A percentile compares a stretch with the other conserved stretches of the same genome.
These are phyloP conservation scores for Arremon brunneinucha DNA, from an alignment of 2,797 vertebrate species.

Conservation along the genomic window DNA sequence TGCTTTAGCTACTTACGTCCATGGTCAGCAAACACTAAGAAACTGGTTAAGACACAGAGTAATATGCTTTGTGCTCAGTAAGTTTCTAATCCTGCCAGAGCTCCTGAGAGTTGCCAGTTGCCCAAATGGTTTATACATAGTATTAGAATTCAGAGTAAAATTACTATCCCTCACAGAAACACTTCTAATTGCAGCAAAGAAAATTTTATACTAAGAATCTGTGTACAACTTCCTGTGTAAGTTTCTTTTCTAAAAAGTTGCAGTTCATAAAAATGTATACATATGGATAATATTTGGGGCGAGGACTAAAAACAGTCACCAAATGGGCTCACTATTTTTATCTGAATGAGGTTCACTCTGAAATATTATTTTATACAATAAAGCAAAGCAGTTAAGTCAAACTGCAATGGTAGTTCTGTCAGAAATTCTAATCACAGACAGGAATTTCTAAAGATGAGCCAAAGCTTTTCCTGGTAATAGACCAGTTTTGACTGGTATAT, in stretches of 20 bases:
- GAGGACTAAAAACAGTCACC: not conserved
- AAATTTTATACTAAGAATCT: not conserved
- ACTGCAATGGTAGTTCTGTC: not conserved
- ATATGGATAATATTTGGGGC: not conserved
- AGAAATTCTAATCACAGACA: slow-evolving; percentile 9
- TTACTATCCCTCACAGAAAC: not conserved
- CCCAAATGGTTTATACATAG: not conserved
- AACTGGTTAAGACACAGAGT: not conserved
- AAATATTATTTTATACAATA: not conserved
- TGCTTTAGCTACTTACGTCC: not conserved
- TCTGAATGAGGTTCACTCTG: not conserved
- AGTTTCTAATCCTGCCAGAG: not conserved
- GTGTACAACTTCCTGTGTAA: not conserved
- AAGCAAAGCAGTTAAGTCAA: not conserved
- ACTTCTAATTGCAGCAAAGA: not conserved
- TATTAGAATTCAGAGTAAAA: not conserved
- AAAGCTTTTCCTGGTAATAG: slow-evolving; percentile 4
- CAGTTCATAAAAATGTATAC: not conserved
- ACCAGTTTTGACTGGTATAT: not conserved
- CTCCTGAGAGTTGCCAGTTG: not conserved
- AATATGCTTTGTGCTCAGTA: not conserved
- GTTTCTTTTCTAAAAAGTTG: not conserved
- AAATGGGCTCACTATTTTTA: not conserved
- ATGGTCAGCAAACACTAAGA: not conserved
- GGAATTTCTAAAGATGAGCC: not conserved